Conservation (phyloP, 2,888 invertebrate genomes). For the Colletes collaris region DNA sequence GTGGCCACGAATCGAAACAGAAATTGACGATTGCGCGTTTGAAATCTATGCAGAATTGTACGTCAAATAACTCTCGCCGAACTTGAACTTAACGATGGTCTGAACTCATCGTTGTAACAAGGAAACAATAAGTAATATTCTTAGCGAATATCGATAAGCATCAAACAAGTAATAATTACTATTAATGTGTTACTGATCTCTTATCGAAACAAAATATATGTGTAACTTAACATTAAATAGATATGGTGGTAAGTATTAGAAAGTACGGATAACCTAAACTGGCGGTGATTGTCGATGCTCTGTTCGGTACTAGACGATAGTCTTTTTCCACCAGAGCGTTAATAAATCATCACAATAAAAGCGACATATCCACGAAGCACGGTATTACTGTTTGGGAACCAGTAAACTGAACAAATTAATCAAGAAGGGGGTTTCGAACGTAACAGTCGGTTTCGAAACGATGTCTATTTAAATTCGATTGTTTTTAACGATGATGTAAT, state of each 20-base stretch:
- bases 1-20: neutral
- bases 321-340: constrained; percentile 28
- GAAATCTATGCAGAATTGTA: constrained; percentile 42
- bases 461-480: constrained; percentile 24
- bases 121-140: constrained; percentile 67
- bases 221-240: constrained; percentile 68
- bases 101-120: constrained; percentile 66
- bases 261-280: constrained; percentile 50
- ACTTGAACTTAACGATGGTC: constrained; percentile 65
- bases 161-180: constrained; percentile 67
- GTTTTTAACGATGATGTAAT: constrained; percentile 39
- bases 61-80: constrained; percentile 73
- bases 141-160: constrained; percentile 70
- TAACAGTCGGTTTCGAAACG: constrained; percentile 20
- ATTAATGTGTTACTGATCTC: constrained; percentile 67
- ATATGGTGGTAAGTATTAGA: constrained; percentile 73
- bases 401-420: constrained; percentile 21
- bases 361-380: constrained; percentile 59
- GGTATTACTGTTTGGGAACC: constrained; percentile 39
- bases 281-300: constrained; percentile 48
- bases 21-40: constrained; percentile 3
- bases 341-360: constrained; percentile 44
- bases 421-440: constrained; percentile 16
- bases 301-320: constrained; percentile 9
- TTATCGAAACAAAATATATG: constrained; percentile 62